These are phyloP conservation scores for Melanostoma mellinum DNA, from an alignment of 2,888 invertebrate species.

Conservation along the genomic window DNA sequence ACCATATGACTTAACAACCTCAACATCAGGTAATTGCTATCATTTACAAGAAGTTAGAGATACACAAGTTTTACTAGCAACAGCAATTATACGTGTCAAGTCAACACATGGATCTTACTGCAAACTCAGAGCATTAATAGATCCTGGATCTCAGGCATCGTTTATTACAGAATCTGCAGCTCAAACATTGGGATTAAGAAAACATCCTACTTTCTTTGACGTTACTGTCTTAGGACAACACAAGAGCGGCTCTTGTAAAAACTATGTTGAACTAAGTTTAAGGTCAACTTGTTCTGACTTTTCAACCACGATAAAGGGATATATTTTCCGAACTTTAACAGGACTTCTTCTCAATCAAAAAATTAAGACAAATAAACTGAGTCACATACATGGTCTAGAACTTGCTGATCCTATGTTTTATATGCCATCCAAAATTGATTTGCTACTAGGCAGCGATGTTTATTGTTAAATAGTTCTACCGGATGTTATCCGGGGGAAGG, in stretches of 20 bases:
- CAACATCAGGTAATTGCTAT: neutral
- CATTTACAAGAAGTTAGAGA: neutral
- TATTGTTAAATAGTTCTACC: neutral
- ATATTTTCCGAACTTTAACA: neutral
- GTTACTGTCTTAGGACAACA: neutral
- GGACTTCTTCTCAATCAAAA: neutral
- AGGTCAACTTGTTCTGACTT: neutral
- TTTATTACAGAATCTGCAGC: neutral
- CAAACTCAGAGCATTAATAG: neutral
- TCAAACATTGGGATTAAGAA: too few relatives aligned
- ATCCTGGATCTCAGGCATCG: neutral
- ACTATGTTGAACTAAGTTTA: neutral
- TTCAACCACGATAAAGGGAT: neutral
- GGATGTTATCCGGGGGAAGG: neutral
- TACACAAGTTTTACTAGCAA: neutral
- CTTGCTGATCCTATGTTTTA: too few relatives aligned
- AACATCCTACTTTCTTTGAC: too few relatives aligned
- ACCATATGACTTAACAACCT: too few relatives aligned
- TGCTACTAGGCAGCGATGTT: slow-evolving; percentile 12
- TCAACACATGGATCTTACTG: neutral
- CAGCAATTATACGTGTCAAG: neutral
- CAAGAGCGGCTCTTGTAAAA: neutral
- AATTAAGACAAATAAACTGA: too few relatives aligned
- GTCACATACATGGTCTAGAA: too few relatives aligned
- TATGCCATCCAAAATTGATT: too few relatives aligned